Base-by-base conservation (phyloP, 2,888 invertebrate species). In the Amphipoea oculea region DNA sequence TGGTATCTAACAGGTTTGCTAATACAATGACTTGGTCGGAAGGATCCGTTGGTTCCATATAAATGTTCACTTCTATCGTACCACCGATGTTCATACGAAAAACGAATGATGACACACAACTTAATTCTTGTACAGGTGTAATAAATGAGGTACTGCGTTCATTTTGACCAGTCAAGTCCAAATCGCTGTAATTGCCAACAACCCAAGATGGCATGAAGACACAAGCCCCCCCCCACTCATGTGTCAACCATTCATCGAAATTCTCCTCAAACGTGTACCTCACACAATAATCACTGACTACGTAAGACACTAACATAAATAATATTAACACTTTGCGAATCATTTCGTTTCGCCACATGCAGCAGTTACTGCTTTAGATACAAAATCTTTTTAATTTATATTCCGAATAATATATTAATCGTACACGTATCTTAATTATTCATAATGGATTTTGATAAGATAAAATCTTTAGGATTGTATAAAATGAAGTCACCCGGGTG, bases 181-280 rank as follows among this genome's bases (percentile, higher is more conserved):
- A 40, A 67, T 82, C 60, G 20, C 73, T 76, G 66, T 85, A 89
- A 0, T 68, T 69, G 12, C 88, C 89, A n/a, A 89, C 54, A 5
- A 84, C 79, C 95, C 94, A 94, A 63, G 78, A 75, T 0, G 73
- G 73, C 66, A 78, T 79, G 0, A 0, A 60, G 0, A 4, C 14
- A 79, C 94, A 95, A 48, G 60, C n/a, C 2, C 88, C 86, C 40
- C 79, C 86, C 57, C 79, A 72, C 14, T 88, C 80, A 76, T 89
- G 88, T 20, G 77, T 85, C 71, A 95, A 95, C 20, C 89, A 82
- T 11, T 86, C 85, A 1, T 91, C 85, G 54, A 89, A 92, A 7
- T 88, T 86, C 11, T 91, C 87, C 78, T 93, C 93, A 74, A 95
- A 94, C 60, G 91, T 76, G n/a, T 84, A 69, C 62, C 86, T 89